Evolutionary conservation across 2,797 vertebrate species (phyloP).

Genomic region (Acipenser ruthenus): DNA sequence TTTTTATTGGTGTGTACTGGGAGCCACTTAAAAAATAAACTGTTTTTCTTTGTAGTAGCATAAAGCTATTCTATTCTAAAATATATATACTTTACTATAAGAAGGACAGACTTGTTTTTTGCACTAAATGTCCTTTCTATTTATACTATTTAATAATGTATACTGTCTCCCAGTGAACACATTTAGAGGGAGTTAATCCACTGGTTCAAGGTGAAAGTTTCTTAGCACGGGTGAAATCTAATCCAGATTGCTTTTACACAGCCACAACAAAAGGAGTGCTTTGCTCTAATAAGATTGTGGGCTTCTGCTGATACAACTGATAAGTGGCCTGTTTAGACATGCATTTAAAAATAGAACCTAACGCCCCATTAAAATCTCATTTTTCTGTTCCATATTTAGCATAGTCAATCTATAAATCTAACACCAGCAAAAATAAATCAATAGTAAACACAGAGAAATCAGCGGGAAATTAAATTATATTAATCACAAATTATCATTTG

Average conservation of each 20-base stretch:
- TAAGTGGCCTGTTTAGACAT: constrained; percentile 12
- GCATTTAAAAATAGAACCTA: constrained; percentile 18
- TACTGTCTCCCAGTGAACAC: constrained; percentile 6
- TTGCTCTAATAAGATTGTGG: constrained; percentile 14
- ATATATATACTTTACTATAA: no score
- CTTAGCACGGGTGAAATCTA: constrained; percentile 35
- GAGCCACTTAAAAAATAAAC: no score
- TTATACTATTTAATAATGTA: no score
- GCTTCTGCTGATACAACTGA: constrained; percentile 16
- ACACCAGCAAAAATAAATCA: background rate
- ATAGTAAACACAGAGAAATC: no score
- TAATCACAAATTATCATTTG: background rate
- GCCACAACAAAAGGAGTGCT: constrained; percentile 22
- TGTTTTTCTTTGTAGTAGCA: no score
- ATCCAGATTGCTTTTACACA: constrained; percentile 31
- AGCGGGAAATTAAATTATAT: background rate
- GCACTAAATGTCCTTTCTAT: background rate
- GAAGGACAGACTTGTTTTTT: no score
- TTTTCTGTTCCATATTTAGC: constrained; percentile 21
- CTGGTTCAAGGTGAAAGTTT: constrained; percentile 32
- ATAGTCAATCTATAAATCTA: background rate
- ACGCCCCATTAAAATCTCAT: constrained; percentile 15
- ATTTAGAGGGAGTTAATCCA: constrained; percentile 21
- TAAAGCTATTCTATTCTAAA: no score
- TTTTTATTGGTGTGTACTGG: no score